Base-by-base conservation (phyloP, 2,888 invertebrate genomes). In the Phortica magna region DNA sequence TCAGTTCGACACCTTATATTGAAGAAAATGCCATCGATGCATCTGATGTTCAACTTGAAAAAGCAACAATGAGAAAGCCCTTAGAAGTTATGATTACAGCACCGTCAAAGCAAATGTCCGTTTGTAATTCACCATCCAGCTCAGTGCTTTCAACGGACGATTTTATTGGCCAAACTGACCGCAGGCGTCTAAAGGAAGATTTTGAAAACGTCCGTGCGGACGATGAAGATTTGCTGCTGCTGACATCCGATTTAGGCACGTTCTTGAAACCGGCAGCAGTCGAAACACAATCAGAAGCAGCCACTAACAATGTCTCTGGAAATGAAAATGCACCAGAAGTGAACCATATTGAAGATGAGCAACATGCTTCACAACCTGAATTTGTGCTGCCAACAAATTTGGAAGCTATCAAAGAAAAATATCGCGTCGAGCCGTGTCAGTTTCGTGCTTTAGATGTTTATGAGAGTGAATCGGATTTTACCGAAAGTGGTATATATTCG, bases 391-490 rank as follows among this genome's bases (percentile, higher is more conserved):
- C 87, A 0, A 84, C 87, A 6, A 75, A 83, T 0, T 76, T 86
- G 0, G 81, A 81, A 14, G 76, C 83, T 41, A 82, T 79, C 55
- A 85, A 81, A 53, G 79, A 80, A 9, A 83, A 87, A 65, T 91
- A 90, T 81, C 88, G 92, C 82, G 86, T 93, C 83, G 89, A 89
- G 82, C 84, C 93, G 88, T 77, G 89, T 87, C 81, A 92, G 87
- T 84, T 93, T 88, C 90, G 93, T 48, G 90, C 91, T 42, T 86
- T 93, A 7, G 94, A 94, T 90, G 92, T 94, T 7, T 94, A 94
- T 84, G 94, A 94, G 64, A 94, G 94, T 82, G 94, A 94, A 83
- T 92, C 92, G 2, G 92, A 92, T 82, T 89, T 92, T 74, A 89
- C 90, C 2, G 92, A 92, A 64, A 90, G 90, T 74, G 87, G 90